Evolutionary conservation across 2,797 vertebrate species (phyloP).

Genomic region (Artibeus jamaicensis): DNA sequence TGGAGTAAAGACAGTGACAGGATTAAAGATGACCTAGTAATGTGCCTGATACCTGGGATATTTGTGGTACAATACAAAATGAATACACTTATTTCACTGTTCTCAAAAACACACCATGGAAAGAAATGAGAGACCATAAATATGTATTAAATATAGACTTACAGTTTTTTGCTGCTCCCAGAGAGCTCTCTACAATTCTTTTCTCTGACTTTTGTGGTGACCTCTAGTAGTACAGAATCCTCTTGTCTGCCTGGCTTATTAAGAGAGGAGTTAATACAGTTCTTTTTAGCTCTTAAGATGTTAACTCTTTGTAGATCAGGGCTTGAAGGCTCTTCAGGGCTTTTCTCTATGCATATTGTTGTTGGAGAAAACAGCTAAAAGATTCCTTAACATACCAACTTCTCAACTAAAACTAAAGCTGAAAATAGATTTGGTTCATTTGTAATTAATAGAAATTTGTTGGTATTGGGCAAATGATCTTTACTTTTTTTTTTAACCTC

Average conservation of each 20-base stretch:
- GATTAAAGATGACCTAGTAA: neutral
- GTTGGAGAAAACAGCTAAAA: neutral
- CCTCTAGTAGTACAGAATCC: constrained; percentile 28
- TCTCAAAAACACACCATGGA: neutral
- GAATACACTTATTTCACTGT: neutral
- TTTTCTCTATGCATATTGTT: neutral
- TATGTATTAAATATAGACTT: constrained; percentile 54
- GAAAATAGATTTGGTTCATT: neutral
- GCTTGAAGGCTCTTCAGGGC: neutral
- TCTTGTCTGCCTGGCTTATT: constrained; percentile 10
- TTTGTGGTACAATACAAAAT: neutral
- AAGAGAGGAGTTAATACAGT: constrained; percentile 46
- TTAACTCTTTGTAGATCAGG: constrained; percentile 66
- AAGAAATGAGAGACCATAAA: constrained; percentile 1
- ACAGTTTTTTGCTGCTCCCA: constrained; percentile 38
- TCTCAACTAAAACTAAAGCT: constrained; percentile 29
- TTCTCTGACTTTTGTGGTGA: neutral
- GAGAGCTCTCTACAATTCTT: constrained; percentile 21
- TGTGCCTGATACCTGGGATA: neutral
- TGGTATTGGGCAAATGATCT: neutral
- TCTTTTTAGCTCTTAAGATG: constrained; percentile 45
- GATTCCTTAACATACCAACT: neutral
- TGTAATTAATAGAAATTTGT: constrained; percentile 23
- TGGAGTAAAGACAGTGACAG: neutral
- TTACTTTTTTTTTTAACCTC: too few relatives aligned